A percentile compares a stretch with the other conserved stretches of the same genome.
Conservation (phyloP, 2,113 vertebrate species). For the Sinocyclocheilus grahami region DNA sequence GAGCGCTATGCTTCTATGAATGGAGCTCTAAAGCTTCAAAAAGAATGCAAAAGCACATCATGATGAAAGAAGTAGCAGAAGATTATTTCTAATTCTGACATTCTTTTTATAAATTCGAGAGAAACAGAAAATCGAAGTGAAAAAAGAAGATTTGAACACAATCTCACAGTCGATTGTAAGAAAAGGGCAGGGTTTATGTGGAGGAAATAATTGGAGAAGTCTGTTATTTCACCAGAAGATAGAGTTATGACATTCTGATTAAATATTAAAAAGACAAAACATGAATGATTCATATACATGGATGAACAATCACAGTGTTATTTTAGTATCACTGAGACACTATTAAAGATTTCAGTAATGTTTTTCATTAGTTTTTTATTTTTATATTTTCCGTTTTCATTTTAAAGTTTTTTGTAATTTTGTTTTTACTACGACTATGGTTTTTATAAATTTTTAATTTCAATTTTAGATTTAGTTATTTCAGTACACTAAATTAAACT, state of each 20-base stretch:
- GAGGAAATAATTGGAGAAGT: no score
- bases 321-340: not conserved
- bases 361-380: not conserved
- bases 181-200: not conserved
- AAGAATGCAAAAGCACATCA: not conserved
- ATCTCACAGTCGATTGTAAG: not conserved
- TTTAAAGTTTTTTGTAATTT: not conserved
- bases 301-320: not conserved
- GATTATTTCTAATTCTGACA: not conserved
- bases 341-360: not conserved
- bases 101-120: not conserved
- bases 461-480: no score
- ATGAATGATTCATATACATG: no score
- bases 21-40: not conserved
- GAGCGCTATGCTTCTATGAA: not conserved
- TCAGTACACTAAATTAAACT: no score
- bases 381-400: not conserved
- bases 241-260: no score
- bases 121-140: no score
- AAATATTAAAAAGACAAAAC: no score
- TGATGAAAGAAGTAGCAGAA: not conserved
- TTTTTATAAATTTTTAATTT: no score
- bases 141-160: no score
- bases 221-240: no score
- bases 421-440: not conserved